A percentile compares a stretch with the other conserved stretches of the same genome.
Conservation (phyloP, 1,140 invertebrate genomes). For the Trichonephila clavata region DNA sequence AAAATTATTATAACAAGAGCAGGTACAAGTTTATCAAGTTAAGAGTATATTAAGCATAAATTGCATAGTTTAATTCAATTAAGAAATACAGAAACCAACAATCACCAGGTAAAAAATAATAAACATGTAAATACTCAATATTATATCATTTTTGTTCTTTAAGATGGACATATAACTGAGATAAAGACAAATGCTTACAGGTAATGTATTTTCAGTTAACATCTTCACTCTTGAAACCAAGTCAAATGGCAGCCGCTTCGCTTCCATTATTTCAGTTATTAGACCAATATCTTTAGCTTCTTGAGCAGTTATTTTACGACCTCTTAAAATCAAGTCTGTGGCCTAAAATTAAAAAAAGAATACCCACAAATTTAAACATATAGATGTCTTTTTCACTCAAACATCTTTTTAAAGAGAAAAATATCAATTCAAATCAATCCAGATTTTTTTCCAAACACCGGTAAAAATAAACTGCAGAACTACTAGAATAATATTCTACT, state of each 20-base stretch:
- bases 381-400: too few species aligned
- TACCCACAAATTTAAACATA: not conserved
- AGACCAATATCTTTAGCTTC: slow-evolving; percentile 87
- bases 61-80: too few species aligned
- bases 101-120: not conserved
- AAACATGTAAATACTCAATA: not conserved
- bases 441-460: too few species aligned
- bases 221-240: slow-evolving; percentile 83
- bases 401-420: too few species aligned
- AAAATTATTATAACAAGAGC: too few species aligned
- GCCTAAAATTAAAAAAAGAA: slow-evolving; percentile 82
- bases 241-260: slow-evolving; percentile 86
- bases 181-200: not conserved
- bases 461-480: too few species aligned
- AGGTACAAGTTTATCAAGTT: too few species aligned
- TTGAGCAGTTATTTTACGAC: slow-evolving; percentile 86
- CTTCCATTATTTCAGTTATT: slow-evolving; percentile 87
- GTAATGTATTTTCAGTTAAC: slow-evolving; percentile 79
- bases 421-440: too few species aligned
- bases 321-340: slow-evolving; percentile 86
- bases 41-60: too few species aligned
- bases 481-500: too few species aligned
- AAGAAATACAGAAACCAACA: too few species aligned
- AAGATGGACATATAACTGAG: too few species aligned
- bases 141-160: not conserved